These are phyloP conservation scores for Rhinatrema bivittatum DNA, from an alignment of 2,797 vertebrate species.

Conservation along the genomic window DNA sequence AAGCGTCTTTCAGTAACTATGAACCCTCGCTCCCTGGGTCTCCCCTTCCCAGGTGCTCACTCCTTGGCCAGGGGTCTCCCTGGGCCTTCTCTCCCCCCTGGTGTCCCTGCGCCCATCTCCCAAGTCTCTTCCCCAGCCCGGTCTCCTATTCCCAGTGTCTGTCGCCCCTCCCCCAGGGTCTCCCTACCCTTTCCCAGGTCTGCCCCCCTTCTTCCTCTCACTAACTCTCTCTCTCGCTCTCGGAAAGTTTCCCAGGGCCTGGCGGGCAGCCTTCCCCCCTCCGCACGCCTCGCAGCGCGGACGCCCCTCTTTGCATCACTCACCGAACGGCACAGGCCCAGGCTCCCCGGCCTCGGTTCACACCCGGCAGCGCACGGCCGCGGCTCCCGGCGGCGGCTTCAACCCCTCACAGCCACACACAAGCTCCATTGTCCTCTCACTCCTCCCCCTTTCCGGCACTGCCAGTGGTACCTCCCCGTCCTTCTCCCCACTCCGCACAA, in stretches of 20 bases:
- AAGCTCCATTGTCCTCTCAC: constrained; percentile 60
- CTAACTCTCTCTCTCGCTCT: too few relatives aligned
- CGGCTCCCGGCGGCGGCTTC: constrained; percentile 36
- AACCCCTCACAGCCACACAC: constrained; percentile 58
- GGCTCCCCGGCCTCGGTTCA: constrained; percentile 29
- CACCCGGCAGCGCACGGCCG: constrained; percentile 46
- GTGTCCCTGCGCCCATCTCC: background rate
- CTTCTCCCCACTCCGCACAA: background rate
- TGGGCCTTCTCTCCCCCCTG: too few relatives aligned
- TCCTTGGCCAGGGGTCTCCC: too few relatives aligned
- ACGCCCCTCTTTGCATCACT: background rate
- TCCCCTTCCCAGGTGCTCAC: too few relatives aligned
- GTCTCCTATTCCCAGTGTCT: background rate
- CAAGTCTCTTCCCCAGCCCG: background rate
- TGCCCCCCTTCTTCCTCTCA: accelerated
- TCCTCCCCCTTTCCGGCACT: constrained; percentile 9
- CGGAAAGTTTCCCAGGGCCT: background rate
- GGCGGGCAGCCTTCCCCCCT: background rate
- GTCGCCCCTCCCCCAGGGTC: background rate
- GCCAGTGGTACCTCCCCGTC: constrained; percentile 6
- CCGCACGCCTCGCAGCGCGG: background rate
- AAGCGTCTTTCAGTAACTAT: too few relatives aligned
- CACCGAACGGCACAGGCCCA: constrained; percentile 10
- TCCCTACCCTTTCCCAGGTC: accelerated
- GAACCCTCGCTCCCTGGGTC: too few relatives aligned